Conservation (phyloP, 2,797 vertebrate genomes). For the Scolopax rusticola region DNA sequence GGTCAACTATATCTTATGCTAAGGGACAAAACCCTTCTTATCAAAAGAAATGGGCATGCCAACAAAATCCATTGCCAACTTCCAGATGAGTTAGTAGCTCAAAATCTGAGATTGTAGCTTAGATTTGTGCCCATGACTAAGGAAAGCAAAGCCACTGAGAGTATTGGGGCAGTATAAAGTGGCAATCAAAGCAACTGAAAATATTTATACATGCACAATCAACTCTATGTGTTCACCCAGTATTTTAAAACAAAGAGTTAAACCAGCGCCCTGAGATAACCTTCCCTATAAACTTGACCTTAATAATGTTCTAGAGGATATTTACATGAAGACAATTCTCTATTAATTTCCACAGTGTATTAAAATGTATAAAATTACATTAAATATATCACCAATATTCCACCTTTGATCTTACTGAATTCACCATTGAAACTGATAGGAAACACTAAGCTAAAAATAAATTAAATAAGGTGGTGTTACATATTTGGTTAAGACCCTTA, state of each 20-base stretch:
- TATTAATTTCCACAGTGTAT: neutral
- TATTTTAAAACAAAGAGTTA: neutral
- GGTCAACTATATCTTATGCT: slow-evolving; percentile 53
- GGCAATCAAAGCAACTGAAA: neutral
- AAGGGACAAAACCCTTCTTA: slow-evolving; percentile 16
- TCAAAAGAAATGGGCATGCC: slow-evolving; percentile 6
- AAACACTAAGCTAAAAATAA: neutral
- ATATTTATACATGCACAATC: neutral
- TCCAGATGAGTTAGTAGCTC: neutral
- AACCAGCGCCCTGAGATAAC: neutral
- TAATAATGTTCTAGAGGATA: neutral
- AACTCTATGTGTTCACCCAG: neutral
- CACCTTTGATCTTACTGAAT: neutral
- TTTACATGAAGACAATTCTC: neutral
- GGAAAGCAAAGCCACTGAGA: slow-evolving; percentile 29
- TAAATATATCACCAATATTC: neutral
- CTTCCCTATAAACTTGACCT: neutral
- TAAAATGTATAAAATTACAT: neutral
- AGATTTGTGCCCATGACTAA: neutral
- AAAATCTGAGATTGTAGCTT: neutral
- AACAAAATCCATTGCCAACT: slow-evolving; percentile 12
- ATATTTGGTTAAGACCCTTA: neutral
- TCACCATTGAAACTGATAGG: neutral
- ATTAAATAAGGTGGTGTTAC: neutral
- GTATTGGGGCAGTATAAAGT: neutral